Evolutionary conservation across 2,113 vertebrate species (phyloP).

Genomic region (Pluvianellus socialis): DNA sequence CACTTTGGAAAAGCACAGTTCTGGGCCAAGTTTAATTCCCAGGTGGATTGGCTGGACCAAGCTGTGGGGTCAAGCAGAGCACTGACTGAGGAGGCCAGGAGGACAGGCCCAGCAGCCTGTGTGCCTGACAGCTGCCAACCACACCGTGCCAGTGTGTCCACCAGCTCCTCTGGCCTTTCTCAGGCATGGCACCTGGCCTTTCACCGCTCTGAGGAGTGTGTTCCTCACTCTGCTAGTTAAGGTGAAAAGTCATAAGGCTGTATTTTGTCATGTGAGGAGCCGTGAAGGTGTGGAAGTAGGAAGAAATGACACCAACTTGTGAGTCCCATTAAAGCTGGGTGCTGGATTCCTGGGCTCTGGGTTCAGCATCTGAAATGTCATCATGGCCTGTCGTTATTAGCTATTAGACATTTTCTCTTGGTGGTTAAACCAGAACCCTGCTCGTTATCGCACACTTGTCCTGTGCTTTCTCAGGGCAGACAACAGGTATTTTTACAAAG

Average conservation of each 20-base stretch:
- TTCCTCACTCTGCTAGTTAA: neutral
- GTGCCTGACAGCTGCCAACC: neutral
- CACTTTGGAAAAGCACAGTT: neutral
- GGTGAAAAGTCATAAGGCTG: neutral
- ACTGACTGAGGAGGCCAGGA: accelerated
- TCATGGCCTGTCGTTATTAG: neutral
- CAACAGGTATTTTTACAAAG: neutral
- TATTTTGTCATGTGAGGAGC: accelerated
- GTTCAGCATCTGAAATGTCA: neutral
- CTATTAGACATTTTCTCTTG: neutral
- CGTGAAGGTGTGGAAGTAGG: neutral
- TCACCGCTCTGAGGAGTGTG: accelerated
- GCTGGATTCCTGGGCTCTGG: neutral
- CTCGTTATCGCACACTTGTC: accelerated
- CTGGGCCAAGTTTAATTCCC: neutral
- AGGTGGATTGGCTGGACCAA: accelerated
- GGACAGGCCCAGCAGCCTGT: neutral
- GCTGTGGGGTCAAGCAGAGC: accelerated
- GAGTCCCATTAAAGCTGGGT: accelerated
- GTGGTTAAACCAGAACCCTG: neutral
- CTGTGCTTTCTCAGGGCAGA: neutral
- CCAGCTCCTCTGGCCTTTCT: neutral
- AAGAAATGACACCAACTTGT: neutral
- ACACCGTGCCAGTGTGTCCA: neutral
- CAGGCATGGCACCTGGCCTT: neutral